These are phyloP conservation scores for Hydroisotoma schaefferi DNA, from an alignment of 2,888 invertebrate genomes.

Conservation along the genomic window DNA sequence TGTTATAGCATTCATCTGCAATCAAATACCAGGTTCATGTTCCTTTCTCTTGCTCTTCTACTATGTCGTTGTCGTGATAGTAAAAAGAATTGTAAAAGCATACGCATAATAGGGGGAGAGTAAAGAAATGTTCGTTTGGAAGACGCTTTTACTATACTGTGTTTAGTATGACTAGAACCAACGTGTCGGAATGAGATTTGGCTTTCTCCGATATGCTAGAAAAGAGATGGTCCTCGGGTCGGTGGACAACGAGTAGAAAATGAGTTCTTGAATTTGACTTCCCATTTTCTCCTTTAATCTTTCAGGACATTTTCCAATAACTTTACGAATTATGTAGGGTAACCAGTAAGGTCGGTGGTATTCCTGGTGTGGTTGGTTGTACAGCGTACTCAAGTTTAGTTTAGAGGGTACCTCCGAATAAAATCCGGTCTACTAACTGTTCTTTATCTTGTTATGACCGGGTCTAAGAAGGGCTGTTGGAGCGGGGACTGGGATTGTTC, in stretches of 20 bases:
- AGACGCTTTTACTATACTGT: no score
- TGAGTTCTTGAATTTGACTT: slow-evolving; percentile 49
- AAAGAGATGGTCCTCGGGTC: slow-evolving; percentile 16
- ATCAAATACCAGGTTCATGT: no score
- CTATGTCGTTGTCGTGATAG: no score
- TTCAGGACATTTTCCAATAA: slow-evolving; percentile 49
- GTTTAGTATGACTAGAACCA: slow-evolving; percentile 8
- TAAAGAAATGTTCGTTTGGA: no score
- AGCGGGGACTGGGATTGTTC: slow-evolving; percentile 42
- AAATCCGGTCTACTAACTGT: no score
- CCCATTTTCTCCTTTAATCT: slow-evolving; percentile 49
- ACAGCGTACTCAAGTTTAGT: slow-evolving; percentile 32
- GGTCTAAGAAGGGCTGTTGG: background rate
- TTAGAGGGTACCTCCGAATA: slow-evolving; percentile 1
- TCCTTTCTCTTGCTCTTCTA: no score
- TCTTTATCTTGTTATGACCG: background rate
- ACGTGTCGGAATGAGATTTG: slow-evolving; percentile 41
- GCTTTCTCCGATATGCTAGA: slow-evolving; percentile 1
- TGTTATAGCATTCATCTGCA: no score
- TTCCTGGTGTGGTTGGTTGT: no score
- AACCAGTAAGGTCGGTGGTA: no score
- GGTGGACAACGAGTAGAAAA: slow-evolving; percentile 38
- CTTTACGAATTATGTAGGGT: slow-evolving; percentile 49
- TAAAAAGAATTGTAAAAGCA: no score
- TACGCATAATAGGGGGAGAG: no score